Evolutionary conservation across 2,888 invertebrate species (phyloP), one percentile per base, ranked within the genome.

Genomic region (Heteropelma amictum): DNA sequence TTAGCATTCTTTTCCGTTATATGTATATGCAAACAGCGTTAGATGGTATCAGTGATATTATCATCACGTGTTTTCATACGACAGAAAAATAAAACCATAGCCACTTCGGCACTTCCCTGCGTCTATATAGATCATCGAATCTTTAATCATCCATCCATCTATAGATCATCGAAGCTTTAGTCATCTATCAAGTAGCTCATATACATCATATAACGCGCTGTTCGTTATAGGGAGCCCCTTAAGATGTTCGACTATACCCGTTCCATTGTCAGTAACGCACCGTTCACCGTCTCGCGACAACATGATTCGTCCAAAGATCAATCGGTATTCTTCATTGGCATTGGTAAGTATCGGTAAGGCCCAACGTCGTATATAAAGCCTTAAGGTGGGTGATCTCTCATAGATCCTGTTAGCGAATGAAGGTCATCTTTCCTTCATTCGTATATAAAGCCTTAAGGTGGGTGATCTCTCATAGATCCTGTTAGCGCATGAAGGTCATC

Each of bases 1-100:
- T 82, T 80, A 80, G 75, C 77, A 79, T 79, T 82, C 82, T 82
- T 82, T 69, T n/a, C n/a, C n/a, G n/a, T n/a, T 69, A 35, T 26
- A 30, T 51, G 60, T 42, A 51, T 40, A 47, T 21, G 42, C 28
- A 38, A 23, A 28, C 76, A 38, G 68, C 63, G 65, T 26, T 51
- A 53, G 73, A 78, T 80, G 78, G 61, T 64, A 69, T 74, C 68
- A 47, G 21, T 72, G 63, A 77, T 63, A 68, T 76, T 58, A 38
- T 49, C 74, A 75, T 42, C 64, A 69, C 74, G 47, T 72, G 60
- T 76, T 71, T 65, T 40, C 45, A 67, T 14, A 10, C 14, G 17
- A 23, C 19, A 26, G 26, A 5, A n/a, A 14, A 26, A 6, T 23
- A 3, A n/a, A 33, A 38, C 38, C 45, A 38, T 60, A 61, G 28